Conservation (phyloP, 2,113 vertebrate genomes). For the Leptocoma aspasia region DNA sequence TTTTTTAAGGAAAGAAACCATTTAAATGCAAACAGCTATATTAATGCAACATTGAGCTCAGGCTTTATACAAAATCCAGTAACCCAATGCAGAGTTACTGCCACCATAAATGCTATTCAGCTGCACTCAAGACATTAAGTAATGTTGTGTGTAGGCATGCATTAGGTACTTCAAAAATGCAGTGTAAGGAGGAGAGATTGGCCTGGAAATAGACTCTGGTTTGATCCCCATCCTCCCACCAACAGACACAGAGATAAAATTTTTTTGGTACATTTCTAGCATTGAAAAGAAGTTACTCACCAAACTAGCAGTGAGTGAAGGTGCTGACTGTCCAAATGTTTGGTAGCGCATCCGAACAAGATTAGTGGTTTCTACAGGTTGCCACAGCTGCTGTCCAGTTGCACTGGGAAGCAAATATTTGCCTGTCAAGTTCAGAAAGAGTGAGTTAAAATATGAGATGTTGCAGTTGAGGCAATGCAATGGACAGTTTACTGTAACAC, state of each 20-base stretch:
- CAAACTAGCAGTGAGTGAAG: constrained; percentile 85
- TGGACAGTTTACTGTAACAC: neutral
- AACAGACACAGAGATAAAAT: neutral
- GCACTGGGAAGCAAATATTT: constrained; percentile 85
- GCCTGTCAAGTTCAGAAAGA: constrained; percentile 73
- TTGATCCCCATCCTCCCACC: neutral
- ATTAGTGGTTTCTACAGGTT: constrained; percentile 81
- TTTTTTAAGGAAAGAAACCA: neutral
- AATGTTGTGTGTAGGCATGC: neutral
- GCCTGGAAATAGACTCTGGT: neutral
- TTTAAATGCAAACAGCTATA: neutral
- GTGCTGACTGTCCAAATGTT: constrained; percentile 90
- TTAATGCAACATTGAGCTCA: neutral
- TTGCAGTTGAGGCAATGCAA: neutral
- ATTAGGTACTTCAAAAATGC: neutral
- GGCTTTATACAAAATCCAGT: neutral
- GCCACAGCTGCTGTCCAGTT: constrained; percentile 73
- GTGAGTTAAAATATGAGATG: neutral
- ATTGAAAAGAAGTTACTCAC: constrained; percentile 74
- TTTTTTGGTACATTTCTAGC: neutral
- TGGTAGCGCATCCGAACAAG: constrained; percentile 89
- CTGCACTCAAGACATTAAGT: neutral
- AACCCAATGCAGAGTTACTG: neutral
- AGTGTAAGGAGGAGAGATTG: neutral
- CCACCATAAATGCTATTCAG: neutral